Base-by-base conservation (phyloP, 2,113 vertebrate species). In the Morone saxatilis region DNA sequence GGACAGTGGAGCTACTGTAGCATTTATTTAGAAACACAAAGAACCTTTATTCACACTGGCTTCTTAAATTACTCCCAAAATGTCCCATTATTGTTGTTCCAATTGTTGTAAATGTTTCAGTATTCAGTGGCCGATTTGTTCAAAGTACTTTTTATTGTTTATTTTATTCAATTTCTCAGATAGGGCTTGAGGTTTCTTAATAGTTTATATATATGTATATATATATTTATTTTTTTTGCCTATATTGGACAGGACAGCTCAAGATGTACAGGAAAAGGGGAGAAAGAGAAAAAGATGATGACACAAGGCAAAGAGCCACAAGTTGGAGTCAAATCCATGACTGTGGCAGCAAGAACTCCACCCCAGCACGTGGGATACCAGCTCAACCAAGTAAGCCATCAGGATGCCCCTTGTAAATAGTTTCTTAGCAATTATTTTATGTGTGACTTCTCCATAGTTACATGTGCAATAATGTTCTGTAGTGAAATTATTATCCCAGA, bases 1-100 rank as follows among this genome's bases (percentile, higher is more conserved):
- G 67, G 11, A 79, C 60, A 59, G 71, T 17, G 51, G 45, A 75
- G 51, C 76, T 78, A 67, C 80, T 88, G 65, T 70, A 75, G 62
- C 53, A 69, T 31, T 66, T 72, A 56, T 62, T 45, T 38, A 7
- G 4, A 61, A 20, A 85, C 36, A 73, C 79, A 76, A 59, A 71
- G 69, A 77, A 9, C 6, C 43, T 85, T 80, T 85, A 78, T 82
- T 82, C 47, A 12, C 17, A 60, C 0, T 16, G 20, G 53, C 16
- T 31, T 57, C 66, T 50, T 63, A 22, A 56, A 7, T 47, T 2
- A 6, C 25, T 38, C 20, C 38, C 0, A 36, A 43, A 45, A 31
- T 68, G 14, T 48, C 8, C 13, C 72, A 13, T 13, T 40, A 40
- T 51, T 57, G 13, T 53, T 47, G 12, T 71, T 72, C 0, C 3